Evolutionary conservation across 2,888 invertebrate genomes (phyloP), one percentile per base, ranked within the genome.

Genomic region (Drosophila heteroneura): DNA sequence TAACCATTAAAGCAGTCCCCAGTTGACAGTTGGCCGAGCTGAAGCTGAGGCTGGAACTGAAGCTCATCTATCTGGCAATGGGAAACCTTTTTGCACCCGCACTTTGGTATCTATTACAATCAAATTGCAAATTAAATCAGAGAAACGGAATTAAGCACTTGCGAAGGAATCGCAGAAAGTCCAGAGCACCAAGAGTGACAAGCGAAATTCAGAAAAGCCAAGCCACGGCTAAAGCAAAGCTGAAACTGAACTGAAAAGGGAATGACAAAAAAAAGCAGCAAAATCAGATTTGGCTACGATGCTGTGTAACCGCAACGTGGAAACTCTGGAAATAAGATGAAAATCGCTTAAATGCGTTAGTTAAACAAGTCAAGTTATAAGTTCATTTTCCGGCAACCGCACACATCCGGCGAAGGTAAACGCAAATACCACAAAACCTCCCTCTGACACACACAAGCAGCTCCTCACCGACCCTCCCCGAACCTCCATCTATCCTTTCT

Each of bases 321-420:
- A 14, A 69, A 35, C 66, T 65, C 37, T 35, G 73, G 60, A 49
- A 77, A 78, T 80, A 78, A 70, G 73, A 82, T 75, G 81, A 88
- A 85, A 86, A 86, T 79, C 85, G 81, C 59, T 86, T 86, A 86
- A 86, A 89, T 89, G 86, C 89, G 85, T 89, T 86, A 86, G 89
- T 86, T 86, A 89, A 86, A 86, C 85, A 86, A 86, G 85, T 84
- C 86, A 79, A 86, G 85, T 89, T 89, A 86, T 86, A 86, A 85
- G 85, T 86, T 86, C 84, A 86, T 86, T 89, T 86, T 86, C 85
- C 89, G 89, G 82, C 84, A 86, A 81, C 84, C 86, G 85, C 82
- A 89, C 86, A 86, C 84, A 86, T 89, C 89, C 84, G 86, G 61
- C 73, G 57, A 76, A 84, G 79, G 85, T 76, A 79, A 82, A 76